phyloP scores from a whole-genome alignment of 2,113 vertebrate genomes.

The Phaetusa simplex region DNA sequence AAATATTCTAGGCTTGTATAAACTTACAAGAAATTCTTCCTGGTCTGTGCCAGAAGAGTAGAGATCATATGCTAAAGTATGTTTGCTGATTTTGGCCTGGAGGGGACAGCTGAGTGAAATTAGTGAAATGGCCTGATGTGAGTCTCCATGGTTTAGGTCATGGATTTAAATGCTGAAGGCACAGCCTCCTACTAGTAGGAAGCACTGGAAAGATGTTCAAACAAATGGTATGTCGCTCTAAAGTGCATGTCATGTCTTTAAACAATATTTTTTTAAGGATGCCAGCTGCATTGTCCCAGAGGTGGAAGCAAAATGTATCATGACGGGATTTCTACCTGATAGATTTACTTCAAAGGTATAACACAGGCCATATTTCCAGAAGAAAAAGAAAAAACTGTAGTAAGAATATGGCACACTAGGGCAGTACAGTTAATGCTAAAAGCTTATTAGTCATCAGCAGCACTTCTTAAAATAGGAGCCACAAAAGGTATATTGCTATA shows the following conservation, averaged over 20 bases:
- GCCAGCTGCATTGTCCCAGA: background rate
- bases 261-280: background rate
- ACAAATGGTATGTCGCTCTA: background rate
- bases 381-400: background rate
- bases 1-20: background rate
- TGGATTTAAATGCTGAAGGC: background rate
- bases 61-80: background rate
- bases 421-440: background rate
- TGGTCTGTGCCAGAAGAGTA: background rate
- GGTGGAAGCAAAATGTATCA: background rate
- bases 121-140: background rate
- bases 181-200: background rate
- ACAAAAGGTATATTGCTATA: background rate
- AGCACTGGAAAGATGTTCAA: background rate
- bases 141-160: background rate
- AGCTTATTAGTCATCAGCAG: background rate
- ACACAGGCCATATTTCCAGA: background rate
- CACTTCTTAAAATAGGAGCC: background rate
- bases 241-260: background rate
- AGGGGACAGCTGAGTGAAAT: background rate
- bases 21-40: background rate
- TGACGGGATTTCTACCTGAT: background rate
- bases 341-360: background rate
- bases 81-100: background rate
- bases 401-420: background rate